Percentiles rank a stretch among this genome's conserved stretches.
Evolutionary conservation across 1,140 invertebrate species (phyloP).

Genomic region (Scaptodrosophila lebanonensis): DNA sequence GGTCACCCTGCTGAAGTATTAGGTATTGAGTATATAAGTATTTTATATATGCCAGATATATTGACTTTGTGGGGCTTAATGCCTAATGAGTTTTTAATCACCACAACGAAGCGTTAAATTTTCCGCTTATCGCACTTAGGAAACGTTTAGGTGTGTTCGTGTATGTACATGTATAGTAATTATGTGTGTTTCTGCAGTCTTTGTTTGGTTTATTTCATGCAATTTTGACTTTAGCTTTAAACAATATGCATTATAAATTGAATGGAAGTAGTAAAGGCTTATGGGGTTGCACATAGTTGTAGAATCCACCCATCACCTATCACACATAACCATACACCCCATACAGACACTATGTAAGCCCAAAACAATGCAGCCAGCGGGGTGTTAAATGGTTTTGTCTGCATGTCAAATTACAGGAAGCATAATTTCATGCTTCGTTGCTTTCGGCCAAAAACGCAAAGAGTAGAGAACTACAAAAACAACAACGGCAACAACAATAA

Average conservation of each 20-base stretch:
- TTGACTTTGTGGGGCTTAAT: too few relatives aligned
- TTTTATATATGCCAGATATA: too few relatives aligned
- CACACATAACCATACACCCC: background rate
- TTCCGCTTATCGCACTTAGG: conserved; percentile 19
- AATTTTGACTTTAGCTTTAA: conserved; percentile 1
- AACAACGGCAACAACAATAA: conserved; percentile 21
- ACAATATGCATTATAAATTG: conserved; percentile 37
- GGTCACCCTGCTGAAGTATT: background rate
- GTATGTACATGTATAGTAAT: conserved; percentile 6
- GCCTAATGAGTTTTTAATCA: conserved; percentile 67
- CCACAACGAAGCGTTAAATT: conserved; percentile 40
- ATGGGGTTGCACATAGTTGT: background rate
- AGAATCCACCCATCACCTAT: too few relatives aligned
- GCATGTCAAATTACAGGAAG: conserved; percentile 74
- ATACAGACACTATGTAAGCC: conserved; percentile 22
- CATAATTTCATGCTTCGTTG: conserved; percentile 72
- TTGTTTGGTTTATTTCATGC: too few relatives aligned
- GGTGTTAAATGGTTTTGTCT: conserved; percentile 74
- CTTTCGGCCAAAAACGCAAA: conserved; percentile 12
- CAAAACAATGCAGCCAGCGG: conserved; percentile 65
- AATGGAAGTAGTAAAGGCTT: conserved; percentile 28
- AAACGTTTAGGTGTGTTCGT: conserved; percentile 4
- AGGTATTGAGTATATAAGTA: conserved; percentile 37
- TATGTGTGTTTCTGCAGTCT: conserved; percentile 21
- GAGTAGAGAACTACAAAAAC: conserved; percentile 32